Evolutionary conservation across 2,888 invertebrate genomes (phyloP), one percentile per base, ranked within the genome.

Genomic region (Selenia dentaria): DNA sequence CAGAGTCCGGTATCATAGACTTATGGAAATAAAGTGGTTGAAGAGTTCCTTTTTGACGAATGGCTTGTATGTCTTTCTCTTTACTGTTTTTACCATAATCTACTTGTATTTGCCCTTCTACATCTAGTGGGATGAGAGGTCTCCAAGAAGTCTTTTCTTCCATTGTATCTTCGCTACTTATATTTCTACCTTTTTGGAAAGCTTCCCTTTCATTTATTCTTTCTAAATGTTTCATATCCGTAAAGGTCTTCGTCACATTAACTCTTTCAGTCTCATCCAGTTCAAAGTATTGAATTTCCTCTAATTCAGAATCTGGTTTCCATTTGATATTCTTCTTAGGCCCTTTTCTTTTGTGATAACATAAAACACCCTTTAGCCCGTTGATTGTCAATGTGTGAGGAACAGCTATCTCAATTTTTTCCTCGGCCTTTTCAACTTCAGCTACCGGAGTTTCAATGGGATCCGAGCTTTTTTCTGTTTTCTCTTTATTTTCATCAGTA

Each of bases 221-320:
- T 75, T 99, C 99, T 91, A 97, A 94, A 75, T 96, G 94, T 74
- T 97, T 97, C 95, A 97, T 95, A 68, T 98, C 97, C 22, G 94
- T 95, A 82, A 98, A 98, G 20, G 93, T 96, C 82, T 95, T 97
- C 2, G 95, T 97, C 0, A 99, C 98, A 84, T 99, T 99, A 1
- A 98, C 97, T 70, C 99, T 93, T 85, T 99, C 99, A 9, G 96
- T 98, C 84, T 98, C 98, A 81, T 99, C 98, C 59, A 98, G 86
- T 79, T 98, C 98, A 80, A 99, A 99, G 83, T 94, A 98, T 65
- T 95, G 94, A 44, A 97, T 92, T 67, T 96, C 94, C 64, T 96
- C 96, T 20, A 99, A 87, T 57, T 95, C 93, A 3, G 92, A 83
- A 47, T 97, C 97, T 2, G 94, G 92, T 69, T 95, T 95, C 95